A percentile compares a stretch with the other conserved stretches of the same genome.
phyloP scores from a whole-genome alignment of 2,797 vertebrate genomes.

The Muscicapa comitata region DNA sequence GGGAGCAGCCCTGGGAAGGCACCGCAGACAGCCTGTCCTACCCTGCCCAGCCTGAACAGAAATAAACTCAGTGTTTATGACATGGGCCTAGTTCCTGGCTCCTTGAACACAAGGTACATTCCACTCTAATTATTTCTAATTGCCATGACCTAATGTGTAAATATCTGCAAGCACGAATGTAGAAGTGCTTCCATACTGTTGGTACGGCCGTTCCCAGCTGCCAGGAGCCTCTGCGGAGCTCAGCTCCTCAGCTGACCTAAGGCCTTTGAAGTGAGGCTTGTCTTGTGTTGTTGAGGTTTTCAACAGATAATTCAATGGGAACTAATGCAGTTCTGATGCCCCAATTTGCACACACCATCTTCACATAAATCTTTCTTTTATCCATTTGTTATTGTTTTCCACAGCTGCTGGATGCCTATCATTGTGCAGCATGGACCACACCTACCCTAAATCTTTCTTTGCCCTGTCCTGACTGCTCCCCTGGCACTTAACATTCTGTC shows the following conservation, averaged over 20 bases:
- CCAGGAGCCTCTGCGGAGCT: not conserved
- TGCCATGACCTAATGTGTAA: slow-evolving; percentile 52
- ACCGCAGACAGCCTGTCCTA: not conserved
- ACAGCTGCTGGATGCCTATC: not conserved
- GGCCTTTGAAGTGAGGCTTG: not conserved
- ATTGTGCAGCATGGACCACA: not conserved
- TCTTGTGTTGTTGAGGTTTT: not conserved
- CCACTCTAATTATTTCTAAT: slow-evolving; percentile 58
- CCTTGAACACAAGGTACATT: slow-evolving; percentile 30
- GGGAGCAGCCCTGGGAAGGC: not conserved
- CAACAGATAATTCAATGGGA: slow-evolving; percentile 16
- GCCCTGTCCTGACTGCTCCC: not conserved
- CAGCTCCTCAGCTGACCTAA: not conserved
- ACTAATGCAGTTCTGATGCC: not conserved
- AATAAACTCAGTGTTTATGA: not conserved
- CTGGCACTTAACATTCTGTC: not conserved
- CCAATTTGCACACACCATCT: not conserved
- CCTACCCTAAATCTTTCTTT: not conserved
- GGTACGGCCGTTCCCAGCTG: not conserved
- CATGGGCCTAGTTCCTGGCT: not conserved
- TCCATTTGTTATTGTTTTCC: slow-evolving; percentile 15
- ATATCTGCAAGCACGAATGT: slow-evolving; percentile 31
- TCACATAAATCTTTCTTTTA: not conserved
- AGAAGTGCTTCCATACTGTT: slow-evolving; percentile 54
- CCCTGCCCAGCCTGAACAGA: not conserved